phyloP scores from a whole-genome alignment of 1,140 invertebrate species.

The Cyphomyrmex costatus region DNA sequence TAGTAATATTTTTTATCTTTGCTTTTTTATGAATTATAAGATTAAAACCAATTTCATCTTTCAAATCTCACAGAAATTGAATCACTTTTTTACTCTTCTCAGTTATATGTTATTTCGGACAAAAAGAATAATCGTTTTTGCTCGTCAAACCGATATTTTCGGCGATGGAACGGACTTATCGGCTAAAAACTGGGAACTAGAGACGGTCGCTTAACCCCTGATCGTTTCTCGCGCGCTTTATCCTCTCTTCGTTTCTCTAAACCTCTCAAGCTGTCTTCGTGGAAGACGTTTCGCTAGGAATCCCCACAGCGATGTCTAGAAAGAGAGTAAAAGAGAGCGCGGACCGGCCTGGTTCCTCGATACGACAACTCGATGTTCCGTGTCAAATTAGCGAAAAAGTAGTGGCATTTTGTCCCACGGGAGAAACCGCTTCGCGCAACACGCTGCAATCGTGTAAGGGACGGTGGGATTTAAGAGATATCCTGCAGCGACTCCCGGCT shows the following conservation, averaged over 20 bases:
- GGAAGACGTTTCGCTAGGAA: constrained; percentile 53
- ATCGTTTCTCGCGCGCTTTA: constrained; percentile 25
- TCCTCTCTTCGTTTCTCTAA: constrained; percentile 53
- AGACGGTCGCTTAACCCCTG: constrained; percentile 41
- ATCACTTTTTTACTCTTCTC: constrained; percentile 6
- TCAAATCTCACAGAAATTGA: background rate
- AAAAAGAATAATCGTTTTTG: background rate
- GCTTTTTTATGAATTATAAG: background rate
- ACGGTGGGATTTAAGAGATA: constrained; percentile 70
- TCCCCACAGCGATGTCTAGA: constrained; percentile 66
- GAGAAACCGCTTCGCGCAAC: constrained; percentile 68
- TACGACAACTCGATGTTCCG: constrained; percentile 74
- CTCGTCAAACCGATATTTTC: constrained; percentile 41
- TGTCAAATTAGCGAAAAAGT: constrained; percentile 78
- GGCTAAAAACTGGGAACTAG: constrained; percentile 30
- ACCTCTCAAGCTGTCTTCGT: constrained; percentile 62
- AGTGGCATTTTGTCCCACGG: constrained; percentile 72
- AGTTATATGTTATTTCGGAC: background rate
- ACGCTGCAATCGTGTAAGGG: constrained; percentile 71
- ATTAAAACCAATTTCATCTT: background rate
- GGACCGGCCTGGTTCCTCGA: constrained; percentile 40
- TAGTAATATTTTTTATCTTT: background rate
- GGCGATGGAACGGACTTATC: constrained; percentile 50
- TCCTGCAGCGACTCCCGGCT: constrained; percentile 36
- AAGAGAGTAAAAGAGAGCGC: constrained; percentile 1